These are phyloP conservation scores for Struthio camelus DNA, from an alignment of 2,113 vertebrate species.

Conservation along the genomic window DNA sequence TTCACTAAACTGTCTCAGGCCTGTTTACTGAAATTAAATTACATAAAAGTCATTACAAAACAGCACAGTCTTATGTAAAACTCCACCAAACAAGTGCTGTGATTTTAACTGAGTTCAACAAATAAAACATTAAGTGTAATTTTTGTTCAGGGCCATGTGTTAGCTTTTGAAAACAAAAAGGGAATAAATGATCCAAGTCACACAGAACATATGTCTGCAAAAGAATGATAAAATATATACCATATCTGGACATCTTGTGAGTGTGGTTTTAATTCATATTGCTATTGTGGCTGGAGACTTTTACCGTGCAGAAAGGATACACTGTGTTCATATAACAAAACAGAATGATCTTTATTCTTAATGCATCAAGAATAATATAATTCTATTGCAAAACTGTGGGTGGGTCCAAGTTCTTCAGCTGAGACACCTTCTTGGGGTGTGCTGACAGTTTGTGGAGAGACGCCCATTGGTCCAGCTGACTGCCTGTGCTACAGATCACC, in stretches of 20 bases:
- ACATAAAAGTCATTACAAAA: constrained; percentile 35
- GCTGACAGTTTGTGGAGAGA: neutral
- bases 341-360: neutral
- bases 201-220: constrained; percentile 45
- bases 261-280: constrained; percentile 62
- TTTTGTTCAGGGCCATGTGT: constrained; percentile 46
- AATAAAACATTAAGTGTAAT: constrained; percentile 33
- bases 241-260: constrained; percentile 6
- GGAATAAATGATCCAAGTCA: constrained; percentile 55
- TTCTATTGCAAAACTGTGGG: neutral
- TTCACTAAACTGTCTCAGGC: constrained; percentile 27
- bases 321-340: neutral
- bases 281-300: constrained; percentile 53
- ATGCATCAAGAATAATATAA: neutral
- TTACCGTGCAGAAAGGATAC: neutral
- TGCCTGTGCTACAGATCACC: neutral
- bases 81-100: constrained; percentile 19
- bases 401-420: neutral
- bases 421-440: neutral
- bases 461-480: neutral
- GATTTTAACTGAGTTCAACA: constrained; percentile 48
- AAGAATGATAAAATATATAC: constrained; percentile 37
- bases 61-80: constrained; percentile 46
- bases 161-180: constrained; percentile 59
- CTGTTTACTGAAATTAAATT: constrained; percentile 55